These are phyloP conservation scores for Hirundo rustica DNA, from an alignment of 2,797 vertebrate genomes.

Conservation along the genomic window DNA sequence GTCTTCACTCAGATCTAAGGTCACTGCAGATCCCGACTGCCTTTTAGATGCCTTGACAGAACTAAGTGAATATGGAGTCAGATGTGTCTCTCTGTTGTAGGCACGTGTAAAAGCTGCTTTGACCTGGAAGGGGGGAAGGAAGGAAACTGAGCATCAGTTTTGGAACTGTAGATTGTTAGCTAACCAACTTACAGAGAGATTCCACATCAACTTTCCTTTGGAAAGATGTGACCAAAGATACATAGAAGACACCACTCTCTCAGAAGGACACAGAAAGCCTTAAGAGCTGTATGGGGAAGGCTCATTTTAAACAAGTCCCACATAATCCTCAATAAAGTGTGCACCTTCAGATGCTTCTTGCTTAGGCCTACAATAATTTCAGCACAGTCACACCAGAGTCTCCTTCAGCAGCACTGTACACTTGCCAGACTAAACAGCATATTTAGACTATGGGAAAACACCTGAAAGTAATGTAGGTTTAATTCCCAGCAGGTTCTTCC, in stretches of 20 bases:
- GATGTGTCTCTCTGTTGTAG: conserved; percentile 91
- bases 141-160: not conserved
- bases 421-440: not conserved
- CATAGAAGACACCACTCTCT: not conserved
- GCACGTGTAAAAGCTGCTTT: conserved; percentile 94
- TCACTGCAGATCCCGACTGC: conserved; percentile 12
- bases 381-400: not conserved
- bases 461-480: rapidly evolving
- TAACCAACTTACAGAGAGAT: not conserved
- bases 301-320: not conserved
- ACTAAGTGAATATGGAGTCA: conserved; percentile 89
- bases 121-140: conserved; percentile 77
- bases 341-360: not conserved
- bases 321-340: not conserved
- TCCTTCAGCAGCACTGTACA: not conserved
- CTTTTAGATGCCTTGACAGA: conserved; percentile 80
- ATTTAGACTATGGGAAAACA: not conserved
- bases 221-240: not conserved
- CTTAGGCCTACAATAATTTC: not conserved
- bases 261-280: not conserved
- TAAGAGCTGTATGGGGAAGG: not conserved
- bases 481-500: not conserved
- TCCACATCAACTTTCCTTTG: not conserved
- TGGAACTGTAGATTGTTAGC: not conserved
- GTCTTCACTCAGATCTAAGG: conserved; percentile 76